phyloP scores from a whole-genome alignment of 2,797 vertebrate species.

The Petrocephalus sullivani region DNA sequence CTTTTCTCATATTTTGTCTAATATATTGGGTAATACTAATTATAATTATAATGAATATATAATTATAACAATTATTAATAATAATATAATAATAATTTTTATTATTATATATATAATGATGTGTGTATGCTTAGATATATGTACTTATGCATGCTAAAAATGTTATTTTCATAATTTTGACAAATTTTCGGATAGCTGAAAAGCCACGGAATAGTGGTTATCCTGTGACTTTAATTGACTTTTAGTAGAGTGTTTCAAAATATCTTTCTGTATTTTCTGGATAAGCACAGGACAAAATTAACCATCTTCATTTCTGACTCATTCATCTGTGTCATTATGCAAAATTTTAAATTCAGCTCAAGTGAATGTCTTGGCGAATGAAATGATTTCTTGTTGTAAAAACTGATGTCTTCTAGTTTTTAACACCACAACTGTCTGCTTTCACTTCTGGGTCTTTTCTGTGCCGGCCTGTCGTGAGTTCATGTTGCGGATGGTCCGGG shows the following conservation, averaged over 20 bases:
- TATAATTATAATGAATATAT: too few relatives aligned
- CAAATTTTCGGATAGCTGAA: not conserved
- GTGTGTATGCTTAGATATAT: too few relatives aligned
- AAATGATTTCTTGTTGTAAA: not conserved
- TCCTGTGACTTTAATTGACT: not conserved
- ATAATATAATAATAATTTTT: too few relatives aligned
- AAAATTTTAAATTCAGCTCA: slow-evolving; percentile 25
- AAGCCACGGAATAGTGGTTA: slow-evolving; percentile 18
- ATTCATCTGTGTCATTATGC: slow-evolving; percentile 33
- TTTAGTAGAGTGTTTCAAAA: slow-evolving; percentile 31
- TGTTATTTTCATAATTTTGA: not conserved
- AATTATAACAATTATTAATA: too few relatives aligned
- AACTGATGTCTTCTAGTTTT: not conserved
- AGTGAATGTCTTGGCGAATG: not conserved
- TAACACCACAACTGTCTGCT: not conserved
- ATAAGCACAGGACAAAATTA: slow-evolving; percentile 33
- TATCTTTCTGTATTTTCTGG: slow-evolving; percentile 33
- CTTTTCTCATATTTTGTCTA: too few relatives aligned
- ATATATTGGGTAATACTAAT: too few relatives aligned
- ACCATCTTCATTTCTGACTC: slow-evolving; percentile 40
- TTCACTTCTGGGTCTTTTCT: not conserved
- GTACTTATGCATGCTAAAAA: not conserved
- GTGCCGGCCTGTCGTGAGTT: not conserved
- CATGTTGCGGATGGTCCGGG: not conserved
- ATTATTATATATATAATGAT: too few relatives aligned